Base-by-base conservation (phyloP, 1,140 invertebrate species). In the Brachionus calyciflorus region DNA sequence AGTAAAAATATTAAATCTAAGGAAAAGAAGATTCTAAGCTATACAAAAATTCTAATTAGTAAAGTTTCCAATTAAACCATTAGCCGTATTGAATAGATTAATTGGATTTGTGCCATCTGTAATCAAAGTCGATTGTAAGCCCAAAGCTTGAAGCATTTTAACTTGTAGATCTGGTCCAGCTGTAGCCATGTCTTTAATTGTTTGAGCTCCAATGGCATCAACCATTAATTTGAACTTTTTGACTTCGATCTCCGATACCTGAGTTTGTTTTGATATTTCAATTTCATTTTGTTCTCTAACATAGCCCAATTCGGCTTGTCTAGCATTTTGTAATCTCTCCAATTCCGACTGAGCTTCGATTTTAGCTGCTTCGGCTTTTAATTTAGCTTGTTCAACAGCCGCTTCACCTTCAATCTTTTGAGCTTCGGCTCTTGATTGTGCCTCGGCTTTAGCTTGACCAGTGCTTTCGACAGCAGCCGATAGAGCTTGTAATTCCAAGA, bases 401-500 rank as follows among this genome's bases (percentile, higher is more conserved):
- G 87, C 86, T 79, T 87, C 86, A 19, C 85, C 86, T 80, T 87
- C 86, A 79, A 88, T 88, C 60, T 81, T 82, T 10, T 83, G 77
- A 17, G 87, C 81, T 78, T 87, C 86, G 12, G 86, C 85, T 51
- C 85, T 79, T 78, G 83, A 83, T 77, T 85, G 82, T 26, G 87
- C 87, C 80, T 88, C 87, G 9, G 87, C 87, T 80, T 86, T 87
- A 9, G 87, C 86, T 77, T 87, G 86, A 41, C 87, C 87, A 77
- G 80, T 81, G 57, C 80, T 82, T 78, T 85, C 84, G 19, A 84
- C 82, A 14, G 80, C 81, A 28, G 82, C 81, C 19, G 77, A 79
- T 21, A 70, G 77, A 6, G 82, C 84, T 79, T 88, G 85, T 40
- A 87, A 79, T 79, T 86, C 84, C 33, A 88, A 77, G 51, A 88